Base-by-base conservation (phyloP, 2,797 vertebrate genomes). In the Novumbra hubbsi region DNA sequence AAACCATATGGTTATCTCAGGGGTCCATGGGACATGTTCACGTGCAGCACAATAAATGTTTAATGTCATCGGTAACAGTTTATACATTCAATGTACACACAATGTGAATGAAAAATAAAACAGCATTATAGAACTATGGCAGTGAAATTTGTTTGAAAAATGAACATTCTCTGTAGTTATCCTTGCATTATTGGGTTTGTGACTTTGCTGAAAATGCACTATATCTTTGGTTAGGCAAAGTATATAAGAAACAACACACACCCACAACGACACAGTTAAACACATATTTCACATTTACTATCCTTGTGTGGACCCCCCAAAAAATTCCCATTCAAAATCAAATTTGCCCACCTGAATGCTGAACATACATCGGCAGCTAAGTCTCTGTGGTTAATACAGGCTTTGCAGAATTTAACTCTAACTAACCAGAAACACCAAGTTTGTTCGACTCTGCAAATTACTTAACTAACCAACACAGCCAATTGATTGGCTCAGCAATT, bases 171-270 rank as follows among this genome's bases (percentile, higher is more conserved):
- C 34, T 7, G 4, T 45, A 67, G 34, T 38, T n/a, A 3, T 24
- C 34, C 45, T 9, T 48, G n/a, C 68, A 19, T 48, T 19, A 49
- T 24, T 27, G 8, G 21, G 12, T 70, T 17, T 32, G 48, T 52
- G 49, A 70, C 68, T 28, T 70, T 45, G 24, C 45, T 24, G 16
- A 30, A 15, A 70, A 60, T 14, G n/a, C 14, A 60, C 21, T 19
- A 6, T 52, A 17, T 78, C 55, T 81, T 82, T 70, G 66, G 68
- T 64, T 5, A 48, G 80, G 74, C 62, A 77, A 68, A n/a, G 1
- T 64, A 85, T 52, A 34, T 76, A 34, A 76, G 14, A 68, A 76
- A 79, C 48, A 50, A 32, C 72, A 32, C 27, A 55, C 30, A 8
- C 27, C 12, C 21, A 41, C 21, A 50, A 5, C 32, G 12, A 57